Conservation (phyloP, 2,113 vertebrate species). For the Callospermophilus lateralis region DNA sequence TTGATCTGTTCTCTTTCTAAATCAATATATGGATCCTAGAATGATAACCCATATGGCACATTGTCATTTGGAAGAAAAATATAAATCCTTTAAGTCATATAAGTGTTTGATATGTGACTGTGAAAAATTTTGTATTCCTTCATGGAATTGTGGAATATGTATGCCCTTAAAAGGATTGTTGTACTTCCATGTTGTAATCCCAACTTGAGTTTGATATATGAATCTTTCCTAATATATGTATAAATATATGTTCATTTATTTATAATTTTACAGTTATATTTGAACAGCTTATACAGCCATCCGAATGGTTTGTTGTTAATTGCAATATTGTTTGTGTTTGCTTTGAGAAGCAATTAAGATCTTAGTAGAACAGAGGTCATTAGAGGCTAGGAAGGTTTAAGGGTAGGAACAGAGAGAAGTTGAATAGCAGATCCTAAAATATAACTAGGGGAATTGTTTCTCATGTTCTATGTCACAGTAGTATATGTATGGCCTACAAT, state of each 20-base stretch:
- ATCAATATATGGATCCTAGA: constrained; percentile 75
- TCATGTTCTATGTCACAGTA: not conserved
- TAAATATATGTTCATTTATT: not conserved
- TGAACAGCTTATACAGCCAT: not conserved
- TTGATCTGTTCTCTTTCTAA: constrained; percentile 69
- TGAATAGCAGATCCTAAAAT: not conserved
- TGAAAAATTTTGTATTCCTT: constrained; percentile 35
- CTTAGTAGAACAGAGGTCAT: not conserved
- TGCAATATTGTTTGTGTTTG: not conserved
- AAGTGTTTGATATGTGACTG: constrained; percentile 59
- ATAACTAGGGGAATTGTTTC: not conserved
- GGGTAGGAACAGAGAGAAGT: not conserved
- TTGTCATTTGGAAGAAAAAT: constrained; percentile 54
- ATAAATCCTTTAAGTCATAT: constrained; percentile 38
- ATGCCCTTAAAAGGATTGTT: not conserved
- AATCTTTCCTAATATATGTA: not conserved
- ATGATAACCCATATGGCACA: constrained; percentile 65
- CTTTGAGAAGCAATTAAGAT: not conserved
- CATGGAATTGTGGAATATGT: not conserved
- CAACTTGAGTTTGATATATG: not conserved
- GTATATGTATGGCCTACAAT: not conserved
- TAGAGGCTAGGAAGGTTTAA: not conserved
- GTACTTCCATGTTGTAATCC: constrained; percentile 16
- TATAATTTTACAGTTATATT: not conserved
- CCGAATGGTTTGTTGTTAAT: constrained; percentile 3